Conservation (phyloP, 2,888 invertebrate species). For the Epinotia nisella region DNA sequence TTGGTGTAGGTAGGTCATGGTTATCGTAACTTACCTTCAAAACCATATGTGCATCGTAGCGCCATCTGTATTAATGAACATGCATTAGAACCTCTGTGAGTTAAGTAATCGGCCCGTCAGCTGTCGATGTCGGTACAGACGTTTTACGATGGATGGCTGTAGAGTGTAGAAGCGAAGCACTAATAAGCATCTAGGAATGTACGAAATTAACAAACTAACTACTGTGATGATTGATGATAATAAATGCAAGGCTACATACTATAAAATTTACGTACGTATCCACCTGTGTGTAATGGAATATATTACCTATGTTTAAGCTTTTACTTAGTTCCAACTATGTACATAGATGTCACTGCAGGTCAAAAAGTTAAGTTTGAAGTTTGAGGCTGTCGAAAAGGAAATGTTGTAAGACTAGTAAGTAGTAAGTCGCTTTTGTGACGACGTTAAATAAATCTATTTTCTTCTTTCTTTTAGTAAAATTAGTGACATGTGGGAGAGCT, state of each 20-base stretch:
- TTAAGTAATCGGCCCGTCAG: not conserved
- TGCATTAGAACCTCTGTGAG: slow-evolving; percentile 29
- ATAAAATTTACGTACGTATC: not conserved
- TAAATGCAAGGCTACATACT: not conserved
- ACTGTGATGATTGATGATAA: not conserved
- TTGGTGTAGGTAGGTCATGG: slow-evolving; percentile 8
- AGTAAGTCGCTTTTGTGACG: no score
- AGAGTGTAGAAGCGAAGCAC: not conserved
- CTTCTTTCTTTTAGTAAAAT: not conserved
- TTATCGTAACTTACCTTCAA: not conserved
- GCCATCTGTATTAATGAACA: slow-evolving; percentile 35
- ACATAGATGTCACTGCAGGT: slow-evolving; percentile 27
- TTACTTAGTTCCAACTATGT: not conserved
- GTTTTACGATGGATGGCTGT: slow-evolving; percentile 32
- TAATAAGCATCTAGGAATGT: not conserved
- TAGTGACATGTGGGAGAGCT: slow-evolving; percentile 7
- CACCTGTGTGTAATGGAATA: not conserved
- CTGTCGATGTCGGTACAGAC: not conserved
- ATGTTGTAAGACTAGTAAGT: not conserved
- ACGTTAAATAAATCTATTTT: no score
- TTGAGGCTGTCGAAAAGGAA: not conserved
- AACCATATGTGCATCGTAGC: slow-evolving; percentile 21
- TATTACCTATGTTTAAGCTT: not conserved
- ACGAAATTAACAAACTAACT: slow-evolving; percentile 1
- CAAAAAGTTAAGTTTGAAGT: slow-evolving; percentile 3